Conservation (phyloP, 2,797 vertebrate genomes). For the Eospalax fontanierii region DNA sequence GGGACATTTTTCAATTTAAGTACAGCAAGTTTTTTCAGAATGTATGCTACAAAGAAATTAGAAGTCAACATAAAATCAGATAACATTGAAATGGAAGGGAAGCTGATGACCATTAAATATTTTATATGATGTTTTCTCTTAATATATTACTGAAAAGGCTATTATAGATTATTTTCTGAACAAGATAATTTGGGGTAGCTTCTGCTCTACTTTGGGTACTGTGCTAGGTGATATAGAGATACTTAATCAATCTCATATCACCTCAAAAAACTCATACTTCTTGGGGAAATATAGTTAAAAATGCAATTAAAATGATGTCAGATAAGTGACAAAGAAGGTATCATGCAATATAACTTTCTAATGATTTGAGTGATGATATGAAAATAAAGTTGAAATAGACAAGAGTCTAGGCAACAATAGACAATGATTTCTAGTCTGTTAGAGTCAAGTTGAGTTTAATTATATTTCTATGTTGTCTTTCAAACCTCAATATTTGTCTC, state of each 20-base stretch:
- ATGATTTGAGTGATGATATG: conserved; percentile 20
- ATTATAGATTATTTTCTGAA: conserved; percentile 21
- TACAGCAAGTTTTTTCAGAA: conserved; percentile 61
- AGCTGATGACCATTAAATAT: not conserved
- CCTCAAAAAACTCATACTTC: not conserved
- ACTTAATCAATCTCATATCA: not conserved
- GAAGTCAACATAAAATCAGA: conserved; percentile 53
- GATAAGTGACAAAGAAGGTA: not conserved
- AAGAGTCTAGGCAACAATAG: not conserved
- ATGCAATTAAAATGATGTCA: not conserved
- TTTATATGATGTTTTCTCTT: not conserved
- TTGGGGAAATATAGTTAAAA: conserved; percentile 38
- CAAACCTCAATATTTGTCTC: conserved; percentile 11
- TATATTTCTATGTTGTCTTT: conserved; percentile 43
- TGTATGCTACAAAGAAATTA: conserved; percentile 49
- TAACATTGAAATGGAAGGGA: not conserved
- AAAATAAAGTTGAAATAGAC: conserved; percentile 38
- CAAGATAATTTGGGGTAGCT: not conserved
- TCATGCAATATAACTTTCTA: conserved; percentile 19
- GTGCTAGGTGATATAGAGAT: not conserved
- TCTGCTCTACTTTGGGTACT: not conserved
- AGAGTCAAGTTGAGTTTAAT: conserved; percentile 43
- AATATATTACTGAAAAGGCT: not conserved
- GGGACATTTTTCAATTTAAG: conserved; percentile 41
- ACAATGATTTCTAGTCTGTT: not conserved